phyloP scores from a whole-genome alignment of 1,140 invertebrate species.

The Pemphigus obesinymphae region DNA sequence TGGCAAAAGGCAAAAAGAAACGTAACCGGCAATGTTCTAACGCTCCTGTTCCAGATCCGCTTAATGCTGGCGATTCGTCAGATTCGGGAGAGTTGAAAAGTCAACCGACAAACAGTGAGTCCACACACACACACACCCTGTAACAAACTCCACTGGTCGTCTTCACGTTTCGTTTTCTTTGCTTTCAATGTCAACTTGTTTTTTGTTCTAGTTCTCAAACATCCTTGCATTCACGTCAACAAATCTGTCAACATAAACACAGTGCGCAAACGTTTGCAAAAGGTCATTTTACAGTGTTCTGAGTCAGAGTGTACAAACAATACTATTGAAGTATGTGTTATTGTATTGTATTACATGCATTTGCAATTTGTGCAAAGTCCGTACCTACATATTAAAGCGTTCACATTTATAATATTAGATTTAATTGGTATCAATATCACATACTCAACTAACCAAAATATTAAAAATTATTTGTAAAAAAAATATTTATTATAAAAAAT shows the following conservation, averaged over 20 bases:
- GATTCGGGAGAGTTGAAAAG: conserved; percentile 12
- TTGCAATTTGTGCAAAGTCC: too few species aligned
- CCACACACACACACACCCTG: not conserved
- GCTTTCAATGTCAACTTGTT: not conserved
- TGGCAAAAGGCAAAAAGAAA: conserved; percentile 39
- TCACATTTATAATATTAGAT: too few species aligned
- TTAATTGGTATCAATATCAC: too few species aligned
- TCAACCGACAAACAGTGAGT: conserved; percentile 21
- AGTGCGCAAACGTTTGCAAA: conserved; percentile 33
- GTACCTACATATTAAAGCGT: too few species aligned
- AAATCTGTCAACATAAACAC: conserved; percentile 34
- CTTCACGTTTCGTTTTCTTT: not conserved
- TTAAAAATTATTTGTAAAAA: not conserved
- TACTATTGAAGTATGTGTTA: conserved; percentile 24
- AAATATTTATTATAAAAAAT: not conserved
- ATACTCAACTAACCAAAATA: too few species aligned
- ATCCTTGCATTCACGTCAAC: conserved; percentile 32
- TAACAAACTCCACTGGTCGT: conserved; percentile 40
- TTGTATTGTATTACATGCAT: too few species aligned
- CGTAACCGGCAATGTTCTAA: conserved; percentile 39
- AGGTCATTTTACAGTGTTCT: conserved; percentile 15
- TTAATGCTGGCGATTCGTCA: conserved; percentile 20
- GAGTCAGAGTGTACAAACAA: conserved; percentile 31
- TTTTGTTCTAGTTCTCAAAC: conserved; percentile 21
- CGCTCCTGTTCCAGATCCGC: conserved; percentile 24